These are phyloP conservation scores for Hyalella azteca DNA, from an alignment of 2,888 invertebrate genomes.

Conservation along the genomic window DNA sequence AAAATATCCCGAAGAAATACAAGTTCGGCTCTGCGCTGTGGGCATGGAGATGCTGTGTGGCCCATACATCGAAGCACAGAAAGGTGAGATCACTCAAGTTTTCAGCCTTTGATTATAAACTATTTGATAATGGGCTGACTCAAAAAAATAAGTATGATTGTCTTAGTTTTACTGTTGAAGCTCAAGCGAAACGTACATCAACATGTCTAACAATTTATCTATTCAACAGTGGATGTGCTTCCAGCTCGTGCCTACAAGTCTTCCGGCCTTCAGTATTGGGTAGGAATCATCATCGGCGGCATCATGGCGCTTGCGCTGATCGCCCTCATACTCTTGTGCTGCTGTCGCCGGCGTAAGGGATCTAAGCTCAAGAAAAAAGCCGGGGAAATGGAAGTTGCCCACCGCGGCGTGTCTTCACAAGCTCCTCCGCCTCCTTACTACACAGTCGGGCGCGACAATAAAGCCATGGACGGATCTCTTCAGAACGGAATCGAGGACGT, in stretches of 20 bases:
- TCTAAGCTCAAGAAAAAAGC: slow-evolving; percentile 75
- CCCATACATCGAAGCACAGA: slow-evolving; percentile 45
- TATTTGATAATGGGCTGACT: not conserved
- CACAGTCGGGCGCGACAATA: slow-evolving; percentile 86
- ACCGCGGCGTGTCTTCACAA: slow-evolving; percentile 55
- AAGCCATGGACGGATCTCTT: slow-evolving; percentile 73
- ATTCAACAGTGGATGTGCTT: slow-evolving; percentile 43
- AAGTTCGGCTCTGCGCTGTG: slow-evolving; percentile 79
- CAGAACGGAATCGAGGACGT: slow-evolving; percentile 52
- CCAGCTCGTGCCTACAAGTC: slow-evolving; percentile 39
- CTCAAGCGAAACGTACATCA: not conserved
- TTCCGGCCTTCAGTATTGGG: slow-evolving; percentile 63
- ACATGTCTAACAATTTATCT: not conserved
- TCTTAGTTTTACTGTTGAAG: too few species aligned
- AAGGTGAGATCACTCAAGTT: slow-evolving; percentile 43
- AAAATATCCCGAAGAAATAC: slow-evolving; percentile 41
- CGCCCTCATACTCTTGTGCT: slow-evolving; percentile 79
- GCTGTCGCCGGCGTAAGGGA: slow-evolving; percentile 74
- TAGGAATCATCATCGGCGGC: slow-evolving; percentile 79
- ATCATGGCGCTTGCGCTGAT: slow-evolving; percentile 76
- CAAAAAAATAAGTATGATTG: too few species aligned
- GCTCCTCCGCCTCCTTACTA: slow-evolving; percentile 76
- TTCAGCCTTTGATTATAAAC: not conserved
- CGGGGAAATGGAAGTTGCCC: slow-evolving; percentile 55
- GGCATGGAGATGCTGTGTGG: slow-evolving; percentile 74